phyloP scores from a whole-genome alignment of 2,888 invertebrate genomes.

The Diarsia dahlii region DNA sequence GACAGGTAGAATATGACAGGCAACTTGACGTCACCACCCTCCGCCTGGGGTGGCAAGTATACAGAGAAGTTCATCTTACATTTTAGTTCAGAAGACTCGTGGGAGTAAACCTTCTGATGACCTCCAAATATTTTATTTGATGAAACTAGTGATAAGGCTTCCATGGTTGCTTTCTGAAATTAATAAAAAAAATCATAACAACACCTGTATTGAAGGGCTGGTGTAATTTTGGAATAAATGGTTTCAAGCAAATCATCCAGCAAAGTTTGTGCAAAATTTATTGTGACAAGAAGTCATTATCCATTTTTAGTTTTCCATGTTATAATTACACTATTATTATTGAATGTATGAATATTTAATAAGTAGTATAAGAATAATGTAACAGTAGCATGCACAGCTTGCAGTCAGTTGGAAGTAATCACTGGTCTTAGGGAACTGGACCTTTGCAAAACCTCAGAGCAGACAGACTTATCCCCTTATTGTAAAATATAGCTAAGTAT shows the following conservation, averaged over 20 bases:
- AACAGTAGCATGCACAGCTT: too few species aligned
- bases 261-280: neutral
- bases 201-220: neutral
- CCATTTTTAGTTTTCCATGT: too few species aligned
- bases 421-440: neutral
- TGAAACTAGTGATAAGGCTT: slow-evolving; percentile 91
- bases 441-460: neutral
- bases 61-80: slow-evolving; percentile 98
- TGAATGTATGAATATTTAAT: too few species aligned
- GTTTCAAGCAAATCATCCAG: neutral
- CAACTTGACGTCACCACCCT: slow-evolving; percentile 91
- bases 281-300: too few species aligned
- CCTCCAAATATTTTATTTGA: slow-evolving; percentile 95
- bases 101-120: slow-evolving; percentile 95
- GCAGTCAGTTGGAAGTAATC: too few species aligned
- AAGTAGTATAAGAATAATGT: too few species aligned
- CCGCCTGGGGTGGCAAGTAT: slow-evolving; percentile 95
- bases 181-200: slow-evolving; percentile 1
- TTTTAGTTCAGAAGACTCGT: slow-evolving; percentile 94
- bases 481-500: neutral
- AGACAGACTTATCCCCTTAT: neutral
- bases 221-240: too few species aligned
- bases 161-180: slow-evolving; percentile 82
- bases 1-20: slow-evolving; percentile 98
- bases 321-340: too few species aligned